phyloP scores from a whole-genome alignment of 2,888 invertebrate genomes.

The Nomada lathburiana region DNA sequence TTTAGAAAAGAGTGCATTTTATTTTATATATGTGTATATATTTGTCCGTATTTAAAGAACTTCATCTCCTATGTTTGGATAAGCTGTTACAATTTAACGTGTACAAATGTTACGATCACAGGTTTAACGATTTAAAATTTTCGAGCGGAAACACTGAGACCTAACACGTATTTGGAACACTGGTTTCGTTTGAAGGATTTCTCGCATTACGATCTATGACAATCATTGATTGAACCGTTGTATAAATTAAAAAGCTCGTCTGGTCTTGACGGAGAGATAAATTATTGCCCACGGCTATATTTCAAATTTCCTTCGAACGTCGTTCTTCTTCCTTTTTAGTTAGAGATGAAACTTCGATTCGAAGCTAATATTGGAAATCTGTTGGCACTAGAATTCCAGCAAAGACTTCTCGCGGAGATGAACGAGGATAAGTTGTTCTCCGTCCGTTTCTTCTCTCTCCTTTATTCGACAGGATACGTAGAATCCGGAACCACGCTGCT shows the following conservation, averaged over 20 bases:
- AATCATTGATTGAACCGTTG: not conserved
- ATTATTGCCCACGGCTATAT: not conserved
- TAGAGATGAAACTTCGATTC: constrained; percentile 26
- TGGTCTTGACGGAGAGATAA: constrained; percentile 3
- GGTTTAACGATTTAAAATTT: not conserved
- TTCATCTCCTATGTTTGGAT: not conserved
- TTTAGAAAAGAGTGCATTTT: too few species aligned
- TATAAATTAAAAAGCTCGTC: not conserved
- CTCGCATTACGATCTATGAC: not conserved
- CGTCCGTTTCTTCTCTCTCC: not conserved
- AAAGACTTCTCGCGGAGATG: not conserved
- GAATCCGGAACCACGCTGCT: constrained; percentile 1
- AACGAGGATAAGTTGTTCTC: not conserved
- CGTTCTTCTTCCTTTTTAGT: constrained; percentile 18
- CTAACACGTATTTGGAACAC: too few species aligned
- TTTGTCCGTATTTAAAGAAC: too few species aligned
- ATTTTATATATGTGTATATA: too few species aligned
- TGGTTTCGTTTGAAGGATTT: not conserved
- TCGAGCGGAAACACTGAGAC: too few species aligned
- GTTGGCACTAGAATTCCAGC: constrained; percentile 16
- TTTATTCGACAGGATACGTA: constrained; percentile 16
- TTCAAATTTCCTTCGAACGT: not conserved
- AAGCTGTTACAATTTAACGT: not conserved
- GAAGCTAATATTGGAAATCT: constrained; percentile 27
- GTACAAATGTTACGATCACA: constrained; percentile 22